These are phyloP conservation scores for Brachionus sp. DNA, from an alignment of 1,140 invertebrate species.

Conservation along the genomic window DNA sequence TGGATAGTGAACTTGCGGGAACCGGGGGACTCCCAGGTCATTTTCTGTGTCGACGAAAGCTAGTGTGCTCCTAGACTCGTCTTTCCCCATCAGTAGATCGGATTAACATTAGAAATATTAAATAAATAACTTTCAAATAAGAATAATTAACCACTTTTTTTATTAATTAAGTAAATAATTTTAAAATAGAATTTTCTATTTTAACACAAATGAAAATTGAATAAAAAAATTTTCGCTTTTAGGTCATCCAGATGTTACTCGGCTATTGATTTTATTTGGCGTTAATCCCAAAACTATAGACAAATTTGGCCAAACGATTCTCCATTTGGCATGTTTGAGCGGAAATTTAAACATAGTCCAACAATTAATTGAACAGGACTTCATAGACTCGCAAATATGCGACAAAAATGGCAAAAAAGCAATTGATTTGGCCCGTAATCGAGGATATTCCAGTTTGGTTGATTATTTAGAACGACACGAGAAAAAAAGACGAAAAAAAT, in stretches of 20 bases:
- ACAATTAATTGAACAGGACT: slow-evolving; percentile 71
- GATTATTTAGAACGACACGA: slow-evolving; percentile 74
- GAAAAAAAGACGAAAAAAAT: slow-evolving; percentile 68
- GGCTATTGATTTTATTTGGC: slow-evolving; percentile 81
- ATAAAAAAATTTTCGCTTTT: slow-evolving; percentile 48
- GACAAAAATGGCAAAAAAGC: slow-evolving; percentile 89
- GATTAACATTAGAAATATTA: too few species aligned
- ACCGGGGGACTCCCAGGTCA: too few species aligned
- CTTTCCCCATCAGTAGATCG: too few species aligned
- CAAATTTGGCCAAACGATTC: slow-evolving; percentile 82
- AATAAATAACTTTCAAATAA: too few species aligned
- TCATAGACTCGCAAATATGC: slow-evolving; percentile 74
- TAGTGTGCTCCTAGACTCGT: too few species aligned
- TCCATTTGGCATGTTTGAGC: slow-evolving; percentile 86
- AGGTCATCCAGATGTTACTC: slow-evolving; percentile 77
- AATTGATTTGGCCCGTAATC: slow-evolving; percentile 77
- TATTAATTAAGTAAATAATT: too few species aligned
- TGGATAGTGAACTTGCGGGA: too few species aligned
- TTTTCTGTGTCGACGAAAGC: too few species aligned
- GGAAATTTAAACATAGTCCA: slow-evolving; percentile 75
- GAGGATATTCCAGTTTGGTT: slow-evolving; percentile 77
- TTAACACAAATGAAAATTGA: background rate
- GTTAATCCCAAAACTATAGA: slow-evolving; percentile 81
- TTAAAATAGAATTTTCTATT: background rate
- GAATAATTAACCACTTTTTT: too few species aligned